phyloP scores from a whole-genome alignment of 2,888 invertebrate genomes.

The Cerceris ruficornis region DNA sequence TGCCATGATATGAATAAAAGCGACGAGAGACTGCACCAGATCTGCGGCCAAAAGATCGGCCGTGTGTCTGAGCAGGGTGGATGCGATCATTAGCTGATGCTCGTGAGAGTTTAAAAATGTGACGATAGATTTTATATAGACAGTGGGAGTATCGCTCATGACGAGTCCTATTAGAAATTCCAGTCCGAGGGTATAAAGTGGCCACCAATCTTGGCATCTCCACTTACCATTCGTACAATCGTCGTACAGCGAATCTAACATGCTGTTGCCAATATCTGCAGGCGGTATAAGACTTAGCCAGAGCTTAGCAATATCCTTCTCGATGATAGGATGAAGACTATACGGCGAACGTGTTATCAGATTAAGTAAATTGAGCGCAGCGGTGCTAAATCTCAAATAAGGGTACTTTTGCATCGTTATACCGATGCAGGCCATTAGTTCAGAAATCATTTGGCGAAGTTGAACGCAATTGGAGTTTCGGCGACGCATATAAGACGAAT shows the following conservation, averaged over 20 bases:
- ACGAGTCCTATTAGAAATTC: conserved; percentile 77
- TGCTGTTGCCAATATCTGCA: conserved; percentile 73
- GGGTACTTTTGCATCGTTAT: conserved; percentile 75
- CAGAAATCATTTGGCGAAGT: conserved; percentile 75
- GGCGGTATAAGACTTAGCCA: conserved; percentile 79
- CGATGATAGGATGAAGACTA: conserved; percentile 71
- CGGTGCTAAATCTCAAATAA: conserved; percentile 75
- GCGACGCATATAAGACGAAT: conserved; percentile 50
- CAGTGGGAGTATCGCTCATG: conserved; percentile 65
- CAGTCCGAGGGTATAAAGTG: conserved; percentile 76
- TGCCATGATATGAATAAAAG: conserved; percentile 76
- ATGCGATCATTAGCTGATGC: conserved; percentile 75
- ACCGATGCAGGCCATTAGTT: conserved; percentile 74
- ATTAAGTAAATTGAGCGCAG: conserved; percentile 74
- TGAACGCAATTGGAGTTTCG: conserved; percentile 70
- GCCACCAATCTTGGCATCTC: conserved; percentile 81
- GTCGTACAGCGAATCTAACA: conserved; percentile 76
- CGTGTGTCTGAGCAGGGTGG: conserved; percentile 78
- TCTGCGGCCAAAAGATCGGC: conserved; percentile 78
- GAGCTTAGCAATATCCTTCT: conserved; percentile 75
- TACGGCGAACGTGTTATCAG: conserved; percentile 74
- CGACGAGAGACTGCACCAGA: conserved; percentile 78
- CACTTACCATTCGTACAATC: conserved; percentile 73
- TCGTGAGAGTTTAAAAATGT: conserved; percentile 78
- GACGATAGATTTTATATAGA: conserved; percentile 69